Evolutionary conservation across 2,797 vertebrate species (phyloP).

Genomic region (Sebastiscus albofasciatus): DNA sequence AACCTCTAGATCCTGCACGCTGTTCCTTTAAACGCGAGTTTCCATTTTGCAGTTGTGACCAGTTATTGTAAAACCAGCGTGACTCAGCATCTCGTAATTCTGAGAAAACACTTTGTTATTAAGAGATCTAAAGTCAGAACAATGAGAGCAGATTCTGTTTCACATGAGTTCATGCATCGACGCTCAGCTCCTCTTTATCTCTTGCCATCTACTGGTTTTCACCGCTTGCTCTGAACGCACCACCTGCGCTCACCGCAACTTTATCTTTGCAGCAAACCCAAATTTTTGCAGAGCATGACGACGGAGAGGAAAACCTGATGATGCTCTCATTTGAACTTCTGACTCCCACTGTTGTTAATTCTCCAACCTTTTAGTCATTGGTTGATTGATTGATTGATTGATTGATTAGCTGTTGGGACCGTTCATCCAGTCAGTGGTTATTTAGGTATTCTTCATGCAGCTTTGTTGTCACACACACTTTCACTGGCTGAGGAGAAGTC

Average conservation of each 20-base stretch:
- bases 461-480: background rate
- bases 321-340: background rate
- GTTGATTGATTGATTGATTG: background rate
- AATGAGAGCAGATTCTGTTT: background rate
- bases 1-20: too few relatives aligned
- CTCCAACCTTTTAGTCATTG: background rate
- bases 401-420: background rate
- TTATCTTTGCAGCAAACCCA: background rate
- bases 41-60: background rate
- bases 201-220: conserved; percentile 37
- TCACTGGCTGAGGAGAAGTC: conserved; percentile 9
- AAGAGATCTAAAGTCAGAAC: background rate
- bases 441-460: background rate
- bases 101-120: background rate
- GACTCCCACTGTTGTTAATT: too few relatives aligned
- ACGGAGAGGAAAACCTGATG: background rate
- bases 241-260: conserved; percentile 25
- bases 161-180: background rate
- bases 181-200: conserved; percentile 12
- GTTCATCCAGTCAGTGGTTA: background rate
- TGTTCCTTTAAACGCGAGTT: background rate
- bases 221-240: background rate
- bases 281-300: background rate
- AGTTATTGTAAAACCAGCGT: background rate
- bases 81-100: background rate